phyloP scores from a whole-genome alignment of 2,113 vertebrate species.

The Pao palembangensis region DNA sequence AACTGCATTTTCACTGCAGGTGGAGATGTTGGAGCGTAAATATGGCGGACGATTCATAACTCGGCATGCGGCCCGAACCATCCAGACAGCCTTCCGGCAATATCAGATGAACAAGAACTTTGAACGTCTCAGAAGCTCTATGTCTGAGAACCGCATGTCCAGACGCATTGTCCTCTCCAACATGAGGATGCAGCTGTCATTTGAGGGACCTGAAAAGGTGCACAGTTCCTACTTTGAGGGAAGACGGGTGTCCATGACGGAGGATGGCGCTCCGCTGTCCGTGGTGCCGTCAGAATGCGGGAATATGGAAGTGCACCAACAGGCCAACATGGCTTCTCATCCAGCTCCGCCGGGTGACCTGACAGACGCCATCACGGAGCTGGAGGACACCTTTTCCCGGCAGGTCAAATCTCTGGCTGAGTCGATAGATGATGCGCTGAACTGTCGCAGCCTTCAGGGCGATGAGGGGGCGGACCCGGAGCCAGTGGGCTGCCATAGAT shows the following conservation, averaged over 20 bases:
- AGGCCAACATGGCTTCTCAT: constrained; percentile 78
- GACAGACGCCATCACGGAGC: constrained; percentile 89
- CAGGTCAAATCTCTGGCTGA: constrained; percentile 97
- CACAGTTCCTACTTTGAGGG: constrained; percentile 96
- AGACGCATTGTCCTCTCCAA: constrained; percentile 96
- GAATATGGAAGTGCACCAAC: constrained; percentile 75
- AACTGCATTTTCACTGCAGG: constrained; percentile 68
- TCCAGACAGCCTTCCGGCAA: constrained; percentile 97
- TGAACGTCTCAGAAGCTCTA: constrained; percentile 94
- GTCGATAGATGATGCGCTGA: constrained; percentile 95
- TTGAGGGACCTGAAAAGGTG: constrained; percentile 94
- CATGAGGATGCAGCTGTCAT: constrained; percentile 99
- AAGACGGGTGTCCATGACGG: constrained; percentile 87
- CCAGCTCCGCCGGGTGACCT: constrained; percentile 81
- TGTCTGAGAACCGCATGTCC: constrained; percentile 99
- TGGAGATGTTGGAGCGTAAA: constrained; percentile 99
- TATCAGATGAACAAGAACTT: constrained; percentile 99
- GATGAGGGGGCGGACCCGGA: constrained; percentile 82
- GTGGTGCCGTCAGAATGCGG: constrained; percentile 79
- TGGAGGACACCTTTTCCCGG: constrained; percentile 95
- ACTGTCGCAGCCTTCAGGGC: constrained; percentile 88
- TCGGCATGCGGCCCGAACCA: constrained; percentile 95
- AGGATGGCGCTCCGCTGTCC: constrained; percentile 79
- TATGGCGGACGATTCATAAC: constrained; percentile 98
- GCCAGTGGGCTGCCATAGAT: constrained; percentile 68